Base-by-base conservation (phyloP, 2,797 vertebrate genomes). In the Hydrolagus colliei region DNA sequence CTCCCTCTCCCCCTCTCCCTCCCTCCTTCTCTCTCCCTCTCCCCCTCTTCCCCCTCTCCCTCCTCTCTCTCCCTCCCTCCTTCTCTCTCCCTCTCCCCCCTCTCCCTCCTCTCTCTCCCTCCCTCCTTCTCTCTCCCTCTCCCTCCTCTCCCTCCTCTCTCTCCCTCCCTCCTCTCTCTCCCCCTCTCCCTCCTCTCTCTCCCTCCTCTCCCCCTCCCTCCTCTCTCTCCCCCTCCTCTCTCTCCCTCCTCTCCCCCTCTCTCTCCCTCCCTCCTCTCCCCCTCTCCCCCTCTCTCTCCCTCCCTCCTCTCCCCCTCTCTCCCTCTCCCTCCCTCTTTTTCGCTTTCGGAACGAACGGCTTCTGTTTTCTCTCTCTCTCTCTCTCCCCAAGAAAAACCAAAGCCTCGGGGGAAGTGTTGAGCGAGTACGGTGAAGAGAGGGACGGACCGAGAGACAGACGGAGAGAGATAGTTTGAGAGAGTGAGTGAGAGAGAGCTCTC, bases 151-250 rank as follows among this genome's bases (percentile, higher is more conserved):
- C 27, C 88, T 88, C 88, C 18, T 9, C 12, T 5, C 76, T 1
- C 9, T 11, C 63, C 11, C 12, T 75, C 76, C 20, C 10, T 62
- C 73, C n/a, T n/a, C n/a, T n/a, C n/a, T n/a, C n/a, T n/a, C n/a
- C n/a, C n/a, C n/a, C n/a, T n/a, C 63, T 52, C 87, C 88, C 74
- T 63, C 84, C 73, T 67, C 65, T 20, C 32, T 73, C 27, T 77
- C 9, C n/a, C n/a, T n/a, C n/a, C n/a, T n/a, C n/a, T n/a, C n/a
- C n/a, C 11, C 41, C 65, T 11, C 74, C 73, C 41, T 59, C 14
- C 6, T 72, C 14, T 73, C 61, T 61, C 10, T 52, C 63, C n/a
- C 1, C 1, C 74, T 74, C 20, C 4, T 13, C 35, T 18, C 9
- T 65, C 73, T 63, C 27, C 20, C n/a, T 18, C 20, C 6, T 76